phyloP scores from a whole-genome alignment of 1,140 invertebrate genomes.

The Bombus superbus region DNA sequence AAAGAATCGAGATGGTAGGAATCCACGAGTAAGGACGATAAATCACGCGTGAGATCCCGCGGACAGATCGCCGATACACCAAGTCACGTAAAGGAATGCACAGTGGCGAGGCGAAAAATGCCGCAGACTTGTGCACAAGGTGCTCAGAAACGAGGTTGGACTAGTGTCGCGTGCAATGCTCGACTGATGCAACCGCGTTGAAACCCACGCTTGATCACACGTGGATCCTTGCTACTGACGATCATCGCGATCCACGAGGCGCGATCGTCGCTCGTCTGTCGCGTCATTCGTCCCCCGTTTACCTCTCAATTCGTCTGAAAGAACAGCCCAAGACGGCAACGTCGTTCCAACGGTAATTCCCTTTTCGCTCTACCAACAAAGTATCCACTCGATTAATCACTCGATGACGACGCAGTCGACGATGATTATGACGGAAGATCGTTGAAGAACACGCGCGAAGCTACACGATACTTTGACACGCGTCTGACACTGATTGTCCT shows the following conservation, averaged over 20 bases:
- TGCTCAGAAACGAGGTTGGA: conserved; percentile 26
- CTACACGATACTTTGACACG: neutral
- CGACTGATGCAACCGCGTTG: conserved; percentile 29
- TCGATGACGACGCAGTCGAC: neutral
- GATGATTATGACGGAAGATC: neutral
- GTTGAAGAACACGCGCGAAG: neutral
- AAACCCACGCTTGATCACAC: conserved; percentile 43
- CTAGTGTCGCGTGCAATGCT: neutral
- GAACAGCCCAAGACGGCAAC: too few species aligned
- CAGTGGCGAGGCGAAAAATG: too few species aligned
- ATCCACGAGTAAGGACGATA: neutral
- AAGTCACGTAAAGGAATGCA: neutral
- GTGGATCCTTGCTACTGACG: conserved; percentile 34
- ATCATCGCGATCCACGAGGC: conserved; percentile 27
- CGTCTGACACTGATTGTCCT: neutral
- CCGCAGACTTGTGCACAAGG: too few species aligned
- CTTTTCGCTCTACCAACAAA: neutral
- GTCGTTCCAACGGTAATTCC: too few species aligned
- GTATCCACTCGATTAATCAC: neutral
- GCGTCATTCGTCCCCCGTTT: conserved; percentile 35
- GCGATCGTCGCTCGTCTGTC: neutral
- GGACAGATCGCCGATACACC: conserved; percentile 7
- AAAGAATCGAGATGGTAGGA: neutral
- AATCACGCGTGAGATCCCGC: conserved; percentile 4
- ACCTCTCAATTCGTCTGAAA: neutral